Percentiles rank a stretch among this genome's conserved stretches.
These are phyloP conservation scores for Xenotilapia leptura DNA, from an alignment of 2,113 vertebrate species.

Conservation along the genomic window DNA sequence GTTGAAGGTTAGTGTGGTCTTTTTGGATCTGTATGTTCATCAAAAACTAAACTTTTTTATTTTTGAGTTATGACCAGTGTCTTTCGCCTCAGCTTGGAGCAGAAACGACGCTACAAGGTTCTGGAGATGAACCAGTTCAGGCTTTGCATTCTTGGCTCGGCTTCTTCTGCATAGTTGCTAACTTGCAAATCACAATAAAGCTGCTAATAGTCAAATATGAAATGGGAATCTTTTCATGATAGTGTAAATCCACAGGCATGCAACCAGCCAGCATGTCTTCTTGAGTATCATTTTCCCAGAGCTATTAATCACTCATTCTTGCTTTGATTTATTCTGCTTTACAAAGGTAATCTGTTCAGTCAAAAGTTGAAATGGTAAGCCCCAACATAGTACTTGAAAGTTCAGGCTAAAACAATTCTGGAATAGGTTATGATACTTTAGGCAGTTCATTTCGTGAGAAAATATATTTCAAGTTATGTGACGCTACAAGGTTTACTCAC, in stretches of 20 bases:
- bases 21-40: neutral
- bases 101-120: neutral
- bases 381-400: neutral
- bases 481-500: neutral
- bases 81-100: neutral
- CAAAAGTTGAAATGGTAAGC: neutral
- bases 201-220: constrained; percentile 20
- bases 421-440: neutral
- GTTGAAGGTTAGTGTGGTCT: neutral
- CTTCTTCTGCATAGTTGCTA: constrained; percentile 29
- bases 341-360: neutral
- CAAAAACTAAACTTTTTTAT: neutral
- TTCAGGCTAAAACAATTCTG: neutral
- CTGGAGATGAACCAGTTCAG: constrained; percentile 2
- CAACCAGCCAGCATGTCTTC: constrained; percentile 19
- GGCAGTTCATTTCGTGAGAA: neutral
- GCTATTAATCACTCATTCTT: neutral
- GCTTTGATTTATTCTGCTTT: neutral
- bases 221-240: constrained; percentile 1
- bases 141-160: neutral
- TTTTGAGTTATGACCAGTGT: neutral
- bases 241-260: constrained; percentile 9
- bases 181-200: constrained; percentile 50
- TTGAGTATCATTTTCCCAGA: neutral
- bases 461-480: neutral